Base-by-base conservation (phyloP, 2,797 vertebrate species). In the Chelonia mydas region DNA sequence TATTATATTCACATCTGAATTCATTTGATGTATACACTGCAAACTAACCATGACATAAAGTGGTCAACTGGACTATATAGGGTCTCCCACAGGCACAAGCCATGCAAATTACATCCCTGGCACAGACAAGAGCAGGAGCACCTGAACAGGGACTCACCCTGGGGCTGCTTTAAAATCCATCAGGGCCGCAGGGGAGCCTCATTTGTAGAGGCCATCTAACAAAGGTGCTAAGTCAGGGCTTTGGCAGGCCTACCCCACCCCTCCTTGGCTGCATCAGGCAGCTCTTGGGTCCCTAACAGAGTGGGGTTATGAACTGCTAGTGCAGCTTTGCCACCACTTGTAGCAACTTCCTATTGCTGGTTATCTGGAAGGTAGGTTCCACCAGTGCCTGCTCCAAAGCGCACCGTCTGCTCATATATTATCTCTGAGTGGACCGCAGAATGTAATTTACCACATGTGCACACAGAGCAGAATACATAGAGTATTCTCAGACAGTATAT, bases 1-100 rank as follows among this genome's bases (percentile, higher is more conserved):
- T 3, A n/a, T 0, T 0, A 83, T 81, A 47, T 10, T 1, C 55
- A 8, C 28, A 3, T 0, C 1, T 6, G 76, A 54, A 47, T 25
- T 72, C 76, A 68, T 41, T 12, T 76, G 57, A 83, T 81, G 41
- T 11, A 50, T 23, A 65, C 41, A 17, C 21, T 21, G 21, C 77
- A 33, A 28, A 31, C 25, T 33, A 55, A 47, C 16, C 0, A 3
- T 4, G 41, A 83, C 11, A 57, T 41, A 31, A 54, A 49, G 83
- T n/a, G 25, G 0, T 50, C 47, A 61, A 51, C 6, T 33, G 59
- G 59, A 13, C 28, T 33, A 16, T 33, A 33, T 16, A 31, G 21
- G 31, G 1, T 80, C 57, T 82, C 81, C 65, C 55, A 79, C 51
- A 37, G 65, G 68, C 16, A 41, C 61, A 65, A n/a, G 33, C 6